These are phyloP conservation scores for Cephus nigrinus DNA, from an alignment of 2,888 invertebrate genomes.

Conservation along the genomic window DNA sequence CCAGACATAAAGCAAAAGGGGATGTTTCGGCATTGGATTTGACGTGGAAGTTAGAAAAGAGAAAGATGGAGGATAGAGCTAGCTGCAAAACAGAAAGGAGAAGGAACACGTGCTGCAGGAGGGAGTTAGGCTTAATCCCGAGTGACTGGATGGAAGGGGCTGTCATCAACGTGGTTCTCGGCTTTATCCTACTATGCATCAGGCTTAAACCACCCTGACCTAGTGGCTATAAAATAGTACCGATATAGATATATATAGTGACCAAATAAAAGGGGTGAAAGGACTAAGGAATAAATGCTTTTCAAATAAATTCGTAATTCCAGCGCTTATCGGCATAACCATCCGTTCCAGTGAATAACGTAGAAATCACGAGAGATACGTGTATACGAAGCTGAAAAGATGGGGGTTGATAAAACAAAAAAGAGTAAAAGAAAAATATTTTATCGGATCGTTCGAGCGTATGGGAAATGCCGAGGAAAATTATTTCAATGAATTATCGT, in stretches of 20 bases:
- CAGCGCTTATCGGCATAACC: no score
- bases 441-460: neutral
- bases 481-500: neutral
- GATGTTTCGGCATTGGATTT: neutral
- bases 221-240: no score
- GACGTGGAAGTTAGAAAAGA: constrained; percentile 13
- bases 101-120: constrained; percentile 14
- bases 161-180: constrained; percentile 27
- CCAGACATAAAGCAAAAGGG: constrained; percentile 4
- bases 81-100: constrained; percentile 8
- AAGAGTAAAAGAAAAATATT: neutral
- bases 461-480: neutral
- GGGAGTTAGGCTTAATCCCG: constrained; percentile 1
- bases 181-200: constrained; percentile 22
- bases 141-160: constrained; percentile 19
- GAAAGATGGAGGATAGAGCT: constrained; percentile 15
- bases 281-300: no score
- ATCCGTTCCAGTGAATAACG: no score
- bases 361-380: no score
- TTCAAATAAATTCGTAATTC: no score
- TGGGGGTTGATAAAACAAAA: neutral
- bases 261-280: no score
- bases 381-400: neutral
- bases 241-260: no score
- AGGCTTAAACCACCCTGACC: constrained; percentile 15